Percentiles rank a stretch among this genome's conserved stretches.
Evolutionary conservation across 2,113 vertebrate genomes (phyloP).

Genomic region (Tragelaphus scriptus): DNA sequence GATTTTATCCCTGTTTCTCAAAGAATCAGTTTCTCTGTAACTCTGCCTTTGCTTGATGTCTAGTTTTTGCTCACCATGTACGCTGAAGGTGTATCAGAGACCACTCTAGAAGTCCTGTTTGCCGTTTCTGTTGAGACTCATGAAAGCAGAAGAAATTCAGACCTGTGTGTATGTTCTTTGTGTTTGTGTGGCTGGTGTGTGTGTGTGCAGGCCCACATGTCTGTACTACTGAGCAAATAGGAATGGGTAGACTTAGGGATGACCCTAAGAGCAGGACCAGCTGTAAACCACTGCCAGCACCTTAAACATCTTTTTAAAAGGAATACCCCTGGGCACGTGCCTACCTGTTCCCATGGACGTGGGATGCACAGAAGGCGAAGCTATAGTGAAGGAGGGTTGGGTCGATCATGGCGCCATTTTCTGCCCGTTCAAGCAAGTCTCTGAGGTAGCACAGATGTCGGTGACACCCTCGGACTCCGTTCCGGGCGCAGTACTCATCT

Average conservation of each 20-base stretch:
- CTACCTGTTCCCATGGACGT: conserved; percentile 99
- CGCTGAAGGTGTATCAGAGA: not conserved
- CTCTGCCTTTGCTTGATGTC: not conserved
- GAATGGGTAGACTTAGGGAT: not conserved
- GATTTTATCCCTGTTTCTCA: not conserved
- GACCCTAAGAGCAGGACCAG: not conserved
- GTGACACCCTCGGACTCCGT: conserved; percentile 97
- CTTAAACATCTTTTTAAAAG: not conserved
- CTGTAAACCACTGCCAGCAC: not conserved
- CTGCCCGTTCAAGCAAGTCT: conserved; percentile 95
- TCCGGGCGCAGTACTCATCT: conserved; percentile 98
- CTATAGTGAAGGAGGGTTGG: conserved; percentile 99
- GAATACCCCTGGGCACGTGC: not conserved
- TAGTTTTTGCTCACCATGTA: not conserved
- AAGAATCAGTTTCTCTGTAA: not conserved
- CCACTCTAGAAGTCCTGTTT: not conserved
- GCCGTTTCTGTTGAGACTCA: not conserved
- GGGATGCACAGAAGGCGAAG: conserved; percentile 98
- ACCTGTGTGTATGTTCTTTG: not conserved
- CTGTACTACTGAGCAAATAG: not conserved
- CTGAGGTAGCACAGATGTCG: conserved; percentile 97
- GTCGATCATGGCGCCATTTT: conserved; percentile 99
- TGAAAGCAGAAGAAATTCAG: not conserved
- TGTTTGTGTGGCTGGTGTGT: not conserved
- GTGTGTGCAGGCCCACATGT: not conserved